Evolutionary conservation across 2,888 invertebrate genomes (phyloP).

Genomic region (Habrosyne pyritoides): DNA sequence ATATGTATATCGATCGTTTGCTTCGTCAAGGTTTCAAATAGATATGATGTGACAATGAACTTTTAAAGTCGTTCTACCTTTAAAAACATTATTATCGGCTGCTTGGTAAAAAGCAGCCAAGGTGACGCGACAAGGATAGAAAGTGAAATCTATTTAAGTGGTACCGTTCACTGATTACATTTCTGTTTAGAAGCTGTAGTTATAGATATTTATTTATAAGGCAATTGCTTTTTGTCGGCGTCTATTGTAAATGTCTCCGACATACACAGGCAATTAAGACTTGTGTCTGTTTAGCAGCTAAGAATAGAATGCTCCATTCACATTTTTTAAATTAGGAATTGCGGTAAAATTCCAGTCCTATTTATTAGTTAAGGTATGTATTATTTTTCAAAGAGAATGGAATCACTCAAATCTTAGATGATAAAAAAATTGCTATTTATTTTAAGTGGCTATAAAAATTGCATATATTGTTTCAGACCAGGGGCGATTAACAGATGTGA

Average conservation of each 20-base stretch:
- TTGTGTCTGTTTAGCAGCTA: background rate
- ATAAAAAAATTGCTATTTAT: too few species aligned
- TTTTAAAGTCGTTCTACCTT: conserved; percentile 9
- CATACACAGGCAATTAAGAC: background rate
- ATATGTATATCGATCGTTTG: background rate
- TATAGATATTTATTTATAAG: conserved; percentile 34
- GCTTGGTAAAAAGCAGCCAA: conserved; percentile 44
- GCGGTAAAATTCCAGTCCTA: too few species aligned
- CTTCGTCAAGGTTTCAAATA: background rate
- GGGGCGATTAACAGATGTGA: background rate
- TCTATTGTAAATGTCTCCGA: conserved; percentile 22
- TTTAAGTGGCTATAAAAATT: too few species aligned
- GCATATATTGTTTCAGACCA: too few species aligned
- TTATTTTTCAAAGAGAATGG: too few species aligned
- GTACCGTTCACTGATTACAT: conserved; percentile 63
- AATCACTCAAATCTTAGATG: too few species aligned
- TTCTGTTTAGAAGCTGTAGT: conserved; percentile 30
- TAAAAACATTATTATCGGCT: conserved; percentile 9
- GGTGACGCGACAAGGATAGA: conserved; percentile 65
- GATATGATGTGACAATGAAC: background rate
- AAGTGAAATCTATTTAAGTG: conserved; percentile 72
- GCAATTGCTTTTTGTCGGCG: conserved; percentile 42
- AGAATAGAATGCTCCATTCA: conserved; percentile 2
- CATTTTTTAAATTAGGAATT: background rate
- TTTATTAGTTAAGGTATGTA: too few species aligned